Base-by-base conservation (phyloP, 2,797 vertebrate species). In the Micromesistius poutassou region DNA sequence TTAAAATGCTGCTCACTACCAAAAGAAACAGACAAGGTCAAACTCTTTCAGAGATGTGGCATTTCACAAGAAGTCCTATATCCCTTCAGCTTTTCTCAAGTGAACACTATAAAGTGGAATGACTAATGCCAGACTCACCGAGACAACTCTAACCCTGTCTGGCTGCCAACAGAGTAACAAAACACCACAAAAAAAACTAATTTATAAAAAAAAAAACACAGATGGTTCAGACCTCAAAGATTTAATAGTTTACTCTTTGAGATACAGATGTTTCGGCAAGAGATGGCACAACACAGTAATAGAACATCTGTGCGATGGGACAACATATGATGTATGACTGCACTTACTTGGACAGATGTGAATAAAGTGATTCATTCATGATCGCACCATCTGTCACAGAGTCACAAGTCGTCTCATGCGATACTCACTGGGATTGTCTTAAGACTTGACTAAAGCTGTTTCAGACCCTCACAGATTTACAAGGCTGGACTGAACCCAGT, bases 1-100 rank as follows among this genome's bases (percentile, higher is more conserved):
- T 91, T 89, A 86, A 81, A 86, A 91, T 89, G 87, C 91, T 31
- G 85, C 88, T 87, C 88, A 90, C 89, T 79, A 82, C 80, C 83
- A 76, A 79, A 81, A 62, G 78, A 82, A 84, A 72, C 78, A 46
- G 25, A 76, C 83, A 80, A 81, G 84, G 78, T 89, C 87, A 81
- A 30, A 73, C 79, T 89, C 86, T 83, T 84, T 28, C 70, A 0
- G 83, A 83, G 90, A 77, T 75, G 79, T 79, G 76, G 85, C 84
- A 36, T 86, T 87, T 86, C 83, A 84, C 81, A 74, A 87, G 83
- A 76, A 90, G 87, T 78, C 72, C 78, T 87, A 88, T 89, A 90
- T 87, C 85, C 90, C 83, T 66, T 46, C 80, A 74, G 87, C 87
- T 86, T 87, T 82, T 82, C 84, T 82, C 80, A 12, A 74, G 76